Evolutionary conservation across 2,797 vertebrate genomes (phyloP).

Genomic region (Acipenser transmontanus): DNA sequence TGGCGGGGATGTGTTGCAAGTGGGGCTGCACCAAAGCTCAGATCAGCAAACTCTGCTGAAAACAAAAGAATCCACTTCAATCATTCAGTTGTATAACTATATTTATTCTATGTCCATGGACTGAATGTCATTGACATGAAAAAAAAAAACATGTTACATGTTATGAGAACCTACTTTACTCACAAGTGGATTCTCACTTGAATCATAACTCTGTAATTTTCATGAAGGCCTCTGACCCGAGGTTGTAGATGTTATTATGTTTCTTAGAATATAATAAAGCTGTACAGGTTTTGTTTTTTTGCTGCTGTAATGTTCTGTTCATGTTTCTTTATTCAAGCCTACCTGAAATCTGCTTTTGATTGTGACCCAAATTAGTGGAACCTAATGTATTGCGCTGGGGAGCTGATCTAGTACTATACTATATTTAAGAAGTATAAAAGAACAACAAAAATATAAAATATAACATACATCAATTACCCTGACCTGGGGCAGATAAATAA

Average conservation of each 20-base stretch:
- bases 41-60: constrained; percentile 74
- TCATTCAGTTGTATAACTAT: constrained; percentile 6
- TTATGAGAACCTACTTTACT: not conserved
- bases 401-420: no score
- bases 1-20: constrained; percentile 73
- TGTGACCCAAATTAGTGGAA: no score
- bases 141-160: constrained; percentile 14
- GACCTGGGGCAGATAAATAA: no score
- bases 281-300: not conserved
- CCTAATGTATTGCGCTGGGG: no score
- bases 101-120: constrained; percentile 20
- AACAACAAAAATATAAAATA: no score
- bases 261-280: constrained; percentile 15
- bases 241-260: constrained; percentile 18
- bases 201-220: constrained; percentile 18
- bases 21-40: constrained; percentile 76
- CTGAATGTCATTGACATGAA: constrained; percentile 16
- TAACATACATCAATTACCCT: no score
- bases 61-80: constrained; percentile 3
- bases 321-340: no score
- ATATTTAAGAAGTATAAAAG: no score
- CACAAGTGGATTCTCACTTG: no score
- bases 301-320: no score
- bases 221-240: constrained; percentile 21
- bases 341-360: no score